phyloP scores from a whole-genome alignment of 92 coral and sea anemone genomes.

The Epizoanthus illoricatus region DNA sequence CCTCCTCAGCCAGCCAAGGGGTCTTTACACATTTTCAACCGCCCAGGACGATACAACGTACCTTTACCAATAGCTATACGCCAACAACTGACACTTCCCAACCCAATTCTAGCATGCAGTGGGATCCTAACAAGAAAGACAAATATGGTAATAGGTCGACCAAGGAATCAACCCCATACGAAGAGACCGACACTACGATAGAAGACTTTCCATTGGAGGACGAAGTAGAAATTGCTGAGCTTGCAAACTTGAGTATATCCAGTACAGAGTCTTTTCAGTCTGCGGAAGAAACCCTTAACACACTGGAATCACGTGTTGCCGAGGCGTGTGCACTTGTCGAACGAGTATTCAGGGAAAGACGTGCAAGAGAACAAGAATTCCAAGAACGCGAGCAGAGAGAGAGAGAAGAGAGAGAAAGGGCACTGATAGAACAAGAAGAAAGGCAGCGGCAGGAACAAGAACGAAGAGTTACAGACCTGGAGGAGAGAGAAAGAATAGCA shows the following conservation, averaged over 20 bases:
- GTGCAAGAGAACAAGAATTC: neutral
- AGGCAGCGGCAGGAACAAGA: neutral
- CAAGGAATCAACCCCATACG: no score
- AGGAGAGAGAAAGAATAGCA: neutral
- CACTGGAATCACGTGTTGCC: slow-evolving; percentile 40
- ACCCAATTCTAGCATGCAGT: no score
- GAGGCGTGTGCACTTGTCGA: slow-evolving; percentile 55
- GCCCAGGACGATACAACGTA: no score
- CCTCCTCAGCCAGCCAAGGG: no score
- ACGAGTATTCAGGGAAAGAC: slow-evolving; percentile 35
- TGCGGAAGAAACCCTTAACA: neutral
- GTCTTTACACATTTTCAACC: no score
- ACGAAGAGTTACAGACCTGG: neutral
- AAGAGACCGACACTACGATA: no score
- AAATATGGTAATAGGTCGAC: no score
- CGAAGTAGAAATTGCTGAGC: neutral
- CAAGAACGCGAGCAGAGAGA: neutral
- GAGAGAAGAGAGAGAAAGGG: neutral
- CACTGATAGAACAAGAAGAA: neutral
- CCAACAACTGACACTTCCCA: no score
- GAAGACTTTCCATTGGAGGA: no score
- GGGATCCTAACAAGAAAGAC: no score
- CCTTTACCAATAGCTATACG: no score
- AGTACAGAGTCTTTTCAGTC: slow-evolving; percentile 11
- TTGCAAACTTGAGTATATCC: slow-evolving; percentile 3